Evolutionary conservation across 2,888 invertebrate genomes (phyloP), one percentile per base, ranked within the genome.

Genomic region (Baccha elongata): DNA sequence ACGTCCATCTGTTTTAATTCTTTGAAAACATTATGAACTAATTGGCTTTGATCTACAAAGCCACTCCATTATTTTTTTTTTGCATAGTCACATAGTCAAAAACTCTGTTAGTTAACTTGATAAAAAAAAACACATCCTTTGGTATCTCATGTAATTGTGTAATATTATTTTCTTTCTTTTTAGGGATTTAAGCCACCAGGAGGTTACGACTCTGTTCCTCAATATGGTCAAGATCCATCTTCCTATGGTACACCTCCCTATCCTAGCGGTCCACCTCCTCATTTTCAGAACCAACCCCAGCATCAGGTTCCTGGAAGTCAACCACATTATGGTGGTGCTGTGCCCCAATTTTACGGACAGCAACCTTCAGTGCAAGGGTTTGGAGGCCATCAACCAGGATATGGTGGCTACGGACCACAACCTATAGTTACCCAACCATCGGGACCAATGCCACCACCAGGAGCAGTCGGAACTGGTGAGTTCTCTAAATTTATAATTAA

Each of bases 161-260:
- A 32, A 32, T 37, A 4, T 26, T 3, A 13, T 42, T 69, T 37
- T 32, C 8, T 3, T n/a, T 42, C 64, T 37, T 32, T 32, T 3
- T n/a, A 89, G 89, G 89, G 89, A 1, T 89, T 89, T 37, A 73
- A 85, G n/a, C 86, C 88, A 19, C 85, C 86, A 35, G 86, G 86
- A 5, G 88, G 89, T 7, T 90, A 90, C 85, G 86, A 87, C 11
- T 89, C 91, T 88, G 88, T 92, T 87, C 88, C 89, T 46, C 89
- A 89, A 84, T 88, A 88, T 42, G 87, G 87, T 40, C 87, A 87
- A 65, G 85, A 79, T n/a, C 84, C 37, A 3, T 40, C 4, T 76
- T 42, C 44, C 8, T 73, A 50, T 19, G 55, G 13, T 13, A 26
- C 37, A 10, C 55, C 23, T 10, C 71, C 68, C 2, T 71, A 76